Evolutionary conservation across 1,140 invertebrate genomes (phyloP).

Genomic region (Euglossa dilemma): DNA sequence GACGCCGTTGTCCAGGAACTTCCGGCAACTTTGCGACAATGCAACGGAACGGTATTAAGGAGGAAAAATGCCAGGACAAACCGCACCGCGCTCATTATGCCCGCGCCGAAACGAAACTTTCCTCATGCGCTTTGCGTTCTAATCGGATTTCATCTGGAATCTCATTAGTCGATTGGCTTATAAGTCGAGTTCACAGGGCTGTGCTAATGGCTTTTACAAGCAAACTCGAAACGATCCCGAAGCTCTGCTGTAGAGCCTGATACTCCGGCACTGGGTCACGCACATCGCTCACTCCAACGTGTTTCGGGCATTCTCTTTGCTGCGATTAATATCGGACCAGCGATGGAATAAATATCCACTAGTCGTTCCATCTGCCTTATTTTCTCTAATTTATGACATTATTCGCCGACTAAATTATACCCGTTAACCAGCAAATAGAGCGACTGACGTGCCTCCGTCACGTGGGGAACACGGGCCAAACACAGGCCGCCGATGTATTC

Average conservation of each 20-base stretch:
- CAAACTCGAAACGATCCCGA: slow-evolving; percentile 18
- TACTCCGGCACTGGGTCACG: slow-evolving; percentile 4
- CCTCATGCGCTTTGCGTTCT: background rate
- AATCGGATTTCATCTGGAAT: slow-evolving; percentile 29
- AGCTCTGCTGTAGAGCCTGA: background rate
- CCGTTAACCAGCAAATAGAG: background rate
- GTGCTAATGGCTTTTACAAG: slow-evolving; percentile 30
- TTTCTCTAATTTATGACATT: background rate
- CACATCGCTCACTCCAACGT: background rate
- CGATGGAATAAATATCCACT: background rate
- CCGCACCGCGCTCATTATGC: background rate
- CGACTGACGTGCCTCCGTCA: background rate
- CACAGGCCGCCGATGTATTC: background rate
- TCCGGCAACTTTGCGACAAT: background rate
- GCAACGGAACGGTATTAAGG: background rate
- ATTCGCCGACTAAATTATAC: too few species aligned
- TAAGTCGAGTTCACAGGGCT: slow-evolving; percentile 3
- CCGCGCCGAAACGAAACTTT: background rate
- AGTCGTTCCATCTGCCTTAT: background rate
- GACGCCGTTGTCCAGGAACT: background rate
- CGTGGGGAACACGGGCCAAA: background rate
- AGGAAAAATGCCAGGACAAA: background rate
- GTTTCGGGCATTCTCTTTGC: slow-evolving; percentile 1
- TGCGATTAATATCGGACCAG: slow-evolving; percentile 3
- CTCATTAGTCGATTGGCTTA: slow-evolving; percentile 43